Conservation (phyloP, 1,140 invertebrate species). For the Drosophila teissieri region DNA sequence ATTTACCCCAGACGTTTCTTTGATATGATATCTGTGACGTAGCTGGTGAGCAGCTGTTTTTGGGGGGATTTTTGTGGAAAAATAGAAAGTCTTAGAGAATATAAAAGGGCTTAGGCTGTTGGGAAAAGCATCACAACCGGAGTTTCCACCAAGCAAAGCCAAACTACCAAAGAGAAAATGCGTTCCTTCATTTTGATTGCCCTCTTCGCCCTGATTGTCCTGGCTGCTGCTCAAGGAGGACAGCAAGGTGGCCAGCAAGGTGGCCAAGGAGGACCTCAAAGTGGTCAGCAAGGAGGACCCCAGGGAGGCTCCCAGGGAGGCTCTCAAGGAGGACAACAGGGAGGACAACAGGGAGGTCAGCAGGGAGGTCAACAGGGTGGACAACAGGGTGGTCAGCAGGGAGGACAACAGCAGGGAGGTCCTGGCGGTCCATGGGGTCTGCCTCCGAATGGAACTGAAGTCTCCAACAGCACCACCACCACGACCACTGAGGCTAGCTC, state of each 20-base stretch:
- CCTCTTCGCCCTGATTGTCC: conserved; percentile 23
- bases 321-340: conserved; percentile 2
- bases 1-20: not conserved
- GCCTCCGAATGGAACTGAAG: conserved; percentile 14
- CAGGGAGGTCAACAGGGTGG: not conserved
- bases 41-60: conserved; percentile 19
- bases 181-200: conserved; percentile 35
- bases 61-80: conserved; percentile 13
- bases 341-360: conserved; percentile 2
- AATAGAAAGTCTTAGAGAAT: not conserved
- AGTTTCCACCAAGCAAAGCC: conserved; percentile 12
- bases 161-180: conserved; percentile 28
- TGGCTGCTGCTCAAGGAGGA: conserved; percentile 15
- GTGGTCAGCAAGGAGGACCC: conserved; percentile 1
- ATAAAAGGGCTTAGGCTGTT: conserved; percentile 19
- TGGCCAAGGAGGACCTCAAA: not conserved
- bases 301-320: not conserved
- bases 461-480: conserved; percentile 6
- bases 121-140: conserved; percentile 19
- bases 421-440: not conserved
- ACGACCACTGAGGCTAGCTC: not conserved
- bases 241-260: not conserved
- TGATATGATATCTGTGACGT: conserved; percentile 11
- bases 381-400: too few species aligned
- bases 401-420: not conserved